Conservation (phyloP, 2,797 vertebrate species). For the Lateolabrax maculatus region DNA sequence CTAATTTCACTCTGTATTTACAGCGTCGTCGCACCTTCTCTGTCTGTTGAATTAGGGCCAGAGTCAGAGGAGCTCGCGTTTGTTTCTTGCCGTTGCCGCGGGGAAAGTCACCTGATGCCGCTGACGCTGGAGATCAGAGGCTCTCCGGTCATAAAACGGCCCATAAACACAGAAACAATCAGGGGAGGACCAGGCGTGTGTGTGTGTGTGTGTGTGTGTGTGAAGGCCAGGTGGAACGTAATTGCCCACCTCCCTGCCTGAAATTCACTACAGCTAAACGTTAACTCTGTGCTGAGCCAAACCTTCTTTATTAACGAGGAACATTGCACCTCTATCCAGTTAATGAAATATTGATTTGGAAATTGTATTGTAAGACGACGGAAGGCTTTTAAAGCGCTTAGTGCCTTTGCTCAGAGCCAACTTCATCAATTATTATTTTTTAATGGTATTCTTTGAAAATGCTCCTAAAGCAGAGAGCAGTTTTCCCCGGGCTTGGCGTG, state of each 20-base stretch:
- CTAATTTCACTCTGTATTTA: constrained; percentile 12
- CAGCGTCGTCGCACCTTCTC: constrained; percentile 4
- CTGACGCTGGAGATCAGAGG: constrained; percentile 28
- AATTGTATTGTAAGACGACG: constrained; percentile 77
- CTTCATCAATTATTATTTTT: constrained; percentile 78
- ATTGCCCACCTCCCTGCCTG: constrained; percentile 33
- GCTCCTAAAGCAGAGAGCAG: constrained; percentile 49
- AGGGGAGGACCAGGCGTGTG: constrained; percentile 23
- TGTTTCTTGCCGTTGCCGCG: constrained; percentile 30
- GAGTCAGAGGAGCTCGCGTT: constrained; percentile 29
- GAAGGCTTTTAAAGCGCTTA: constrained; percentile 78
- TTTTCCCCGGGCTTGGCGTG: constrained; percentile 44
- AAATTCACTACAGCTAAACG: constrained; percentile 51
- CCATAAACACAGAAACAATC: constrained; percentile 68
- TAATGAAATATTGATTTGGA: constrained; percentile 88
- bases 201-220: constrained; percentile 30
- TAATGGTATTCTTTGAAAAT: constrained; percentile 67
- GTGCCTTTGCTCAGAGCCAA: constrained; percentile 73
- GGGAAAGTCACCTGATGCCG: constrained; percentile 53
- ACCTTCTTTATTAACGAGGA: constrained; percentile 76
- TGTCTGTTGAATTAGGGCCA: constrained; percentile 20
- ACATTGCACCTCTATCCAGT: constrained; percentile 74
- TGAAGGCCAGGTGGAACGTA: constrained; percentile 47
- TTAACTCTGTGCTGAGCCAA: constrained; percentile 59
- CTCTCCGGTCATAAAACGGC: constrained; percentile 50